Conservation (phyloP, 2,113 vertebrate species). For the Delphinus delphis region DNA sequence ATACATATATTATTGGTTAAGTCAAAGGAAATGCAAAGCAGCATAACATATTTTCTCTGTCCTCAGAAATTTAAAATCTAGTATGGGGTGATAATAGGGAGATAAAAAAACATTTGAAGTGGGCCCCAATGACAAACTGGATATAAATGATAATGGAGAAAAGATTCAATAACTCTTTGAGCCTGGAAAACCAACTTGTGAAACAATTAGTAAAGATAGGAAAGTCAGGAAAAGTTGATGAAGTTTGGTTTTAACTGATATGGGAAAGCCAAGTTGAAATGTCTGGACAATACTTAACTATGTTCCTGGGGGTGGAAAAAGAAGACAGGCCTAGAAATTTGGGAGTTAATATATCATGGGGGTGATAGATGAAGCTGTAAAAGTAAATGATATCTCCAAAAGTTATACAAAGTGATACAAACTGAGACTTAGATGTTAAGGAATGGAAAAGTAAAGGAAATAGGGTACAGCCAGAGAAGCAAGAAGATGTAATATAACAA, state of each 20-base stretch:
- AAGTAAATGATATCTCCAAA: neutral
- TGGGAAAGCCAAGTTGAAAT: neutral
- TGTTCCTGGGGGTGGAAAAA: neutral
- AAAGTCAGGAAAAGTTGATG: neutral
- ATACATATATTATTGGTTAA: neutral
- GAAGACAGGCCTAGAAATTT: conserved; percentile 27
- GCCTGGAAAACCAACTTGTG: conserved; percentile 1
- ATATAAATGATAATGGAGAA: neutral
- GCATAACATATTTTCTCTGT: neutral
- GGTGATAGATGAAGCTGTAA: neutral
- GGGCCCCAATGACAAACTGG: neutral
- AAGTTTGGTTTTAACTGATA: conserved; percentile 24
- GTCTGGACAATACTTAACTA: neutral
- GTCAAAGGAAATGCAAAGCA: neutral
- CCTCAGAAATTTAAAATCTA: conserved; percentile 26
- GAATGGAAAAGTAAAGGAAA: neutral
- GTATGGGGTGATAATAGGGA: neutral
- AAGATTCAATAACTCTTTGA: conserved; percentile 1
- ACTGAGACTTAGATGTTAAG: neutral
- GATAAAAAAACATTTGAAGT: conserved; percentile 29
- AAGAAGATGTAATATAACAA: neutral
- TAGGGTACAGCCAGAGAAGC: neutral
- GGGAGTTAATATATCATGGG: neutral
- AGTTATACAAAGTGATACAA: neutral
- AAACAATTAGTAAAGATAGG: neutral